Evolutionary conservation across 1,140 invertebrate species (phyloP).

Genomic region (Nymphalis io): DNA sequence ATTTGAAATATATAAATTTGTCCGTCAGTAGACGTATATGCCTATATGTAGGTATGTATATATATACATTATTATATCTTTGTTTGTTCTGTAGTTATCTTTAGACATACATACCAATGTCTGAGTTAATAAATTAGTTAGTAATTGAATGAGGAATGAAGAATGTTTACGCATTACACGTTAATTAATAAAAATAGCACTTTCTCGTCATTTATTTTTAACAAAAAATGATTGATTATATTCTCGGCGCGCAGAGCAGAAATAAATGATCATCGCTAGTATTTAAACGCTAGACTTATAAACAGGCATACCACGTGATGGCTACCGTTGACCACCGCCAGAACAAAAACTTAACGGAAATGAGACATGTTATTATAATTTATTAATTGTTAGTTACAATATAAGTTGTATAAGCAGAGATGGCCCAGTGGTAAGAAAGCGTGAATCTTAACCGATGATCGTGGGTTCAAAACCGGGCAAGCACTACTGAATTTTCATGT

Average conservation of each 20-base stretch:
- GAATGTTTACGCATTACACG: neutral
- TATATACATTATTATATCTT: too few species aligned
- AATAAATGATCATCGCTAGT: constrained; percentile 20
- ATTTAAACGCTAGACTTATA: constrained; percentile 25
- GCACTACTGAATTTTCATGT: too few species aligned
- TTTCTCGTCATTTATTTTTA: constrained; percentile 1
- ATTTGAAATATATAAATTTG: too few species aligned
- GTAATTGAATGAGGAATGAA: neutral
- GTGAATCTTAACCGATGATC: too few species aligned
- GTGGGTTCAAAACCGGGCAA: too few species aligned
- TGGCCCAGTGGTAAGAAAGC: too few species aligned
- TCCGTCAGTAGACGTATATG: too few species aligned
- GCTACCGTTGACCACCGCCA: constrained; percentile 17
- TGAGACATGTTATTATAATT: constrained; percentile 3
- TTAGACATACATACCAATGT: neutral
- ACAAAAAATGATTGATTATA: constrained; percentile 18
- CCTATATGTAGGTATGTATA: too few species aligned
- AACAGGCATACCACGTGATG: constrained; percentile 10
- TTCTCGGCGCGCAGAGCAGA: neutral
- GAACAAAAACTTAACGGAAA: constrained; percentile 1
- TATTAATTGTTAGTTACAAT: too few species aligned
- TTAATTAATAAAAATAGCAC: constrained; percentile 22
- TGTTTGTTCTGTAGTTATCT: too few species aligned
- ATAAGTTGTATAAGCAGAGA: too few species aligned
- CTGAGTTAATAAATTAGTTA: neutral